Conservation (phyloP, 2,113 vertebrate species). For the Benthochromis sp. region DNA sequence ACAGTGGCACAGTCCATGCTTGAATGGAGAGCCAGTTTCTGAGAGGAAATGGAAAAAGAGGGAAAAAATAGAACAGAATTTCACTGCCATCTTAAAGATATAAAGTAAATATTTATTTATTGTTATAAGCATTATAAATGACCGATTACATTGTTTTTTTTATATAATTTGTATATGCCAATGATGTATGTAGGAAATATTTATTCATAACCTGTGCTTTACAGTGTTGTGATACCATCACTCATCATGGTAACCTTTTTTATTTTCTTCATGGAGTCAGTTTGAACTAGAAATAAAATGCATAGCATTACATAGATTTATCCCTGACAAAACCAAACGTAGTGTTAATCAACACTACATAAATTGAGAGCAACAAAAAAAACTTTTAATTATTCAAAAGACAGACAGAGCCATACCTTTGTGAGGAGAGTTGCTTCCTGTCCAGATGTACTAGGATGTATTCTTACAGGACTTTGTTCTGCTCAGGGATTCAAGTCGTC, state of each 20-base stretch:
- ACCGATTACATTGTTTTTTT: not conserved
- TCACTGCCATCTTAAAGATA: not conserved
- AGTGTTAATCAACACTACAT: not conserved
- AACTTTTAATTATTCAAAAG: not conserved
- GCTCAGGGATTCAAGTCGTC: constrained; percentile 79
- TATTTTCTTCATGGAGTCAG: not conserved
- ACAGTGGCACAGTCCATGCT: constrained; percentile 92
- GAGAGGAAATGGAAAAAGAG: not conserved
- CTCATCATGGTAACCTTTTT: not conserved
- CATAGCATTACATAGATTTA: not conserved
- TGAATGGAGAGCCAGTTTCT: constrained; percentile 70
- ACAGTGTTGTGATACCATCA: not conserved
- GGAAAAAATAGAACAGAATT: not conserved
- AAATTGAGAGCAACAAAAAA: not conserved
- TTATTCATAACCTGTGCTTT: not conserved
- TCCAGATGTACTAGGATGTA: constrained; percentile 86
- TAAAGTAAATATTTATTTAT: not conserved
- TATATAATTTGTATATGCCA: not conserved
- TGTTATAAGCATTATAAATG: not conserved
- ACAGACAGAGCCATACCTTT: constrained; percentile 68
- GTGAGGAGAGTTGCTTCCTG: constrained; percentile 85
- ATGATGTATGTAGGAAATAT: not conserved
- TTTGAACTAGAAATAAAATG: not conserved
- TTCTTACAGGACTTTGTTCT: constrained; percentile 72
- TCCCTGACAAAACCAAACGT: not conserved